Evolutionary conservation across 2,113 vertebrate genomes (phyloP).

Genomic region (Channa argus): DNA sequence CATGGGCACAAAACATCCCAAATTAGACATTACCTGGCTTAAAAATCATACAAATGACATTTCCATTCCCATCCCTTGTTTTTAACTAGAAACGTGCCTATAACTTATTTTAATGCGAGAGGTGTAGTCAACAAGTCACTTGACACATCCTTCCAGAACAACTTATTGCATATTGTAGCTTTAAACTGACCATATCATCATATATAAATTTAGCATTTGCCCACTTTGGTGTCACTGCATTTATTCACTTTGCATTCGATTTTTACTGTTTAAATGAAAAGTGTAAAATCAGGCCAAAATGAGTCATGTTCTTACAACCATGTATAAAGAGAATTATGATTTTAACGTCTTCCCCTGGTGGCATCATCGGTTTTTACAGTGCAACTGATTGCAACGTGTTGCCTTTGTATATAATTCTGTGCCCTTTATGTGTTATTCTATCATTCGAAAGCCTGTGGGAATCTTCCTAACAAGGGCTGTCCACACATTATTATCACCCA

Average conservation of each 20-base stretch:
- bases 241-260: no score
- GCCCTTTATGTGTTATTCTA: not conserved
- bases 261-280: no score
- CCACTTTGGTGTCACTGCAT: not conserved
- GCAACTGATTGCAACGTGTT: not conserved
- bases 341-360: not conserved
- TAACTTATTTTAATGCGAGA: no score
- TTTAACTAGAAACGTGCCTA: no score
- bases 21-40: no score
- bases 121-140: no score
- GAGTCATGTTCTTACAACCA: conserved; percentile 4
- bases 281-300: not conserved
- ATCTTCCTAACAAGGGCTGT: conserved; percentile 16
- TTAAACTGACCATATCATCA: no score
- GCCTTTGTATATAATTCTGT: conserved; percentile 7
- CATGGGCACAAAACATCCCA: no score
- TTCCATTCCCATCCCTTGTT: no score
- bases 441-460: conserved; percentile 9
- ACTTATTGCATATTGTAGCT: no score
- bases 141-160: no score
- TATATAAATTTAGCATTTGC: not conserved
- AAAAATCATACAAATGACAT: no score
- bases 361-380: not conserved
- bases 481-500: conserved; percentile 24
- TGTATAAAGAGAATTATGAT: not conserved